Percentiles rank a stretch among this genome's conserved stretches.
Evolutionary conservation across 92 coral and sea anemone genomes (phyloP).

Genomic region (Palythoa grandis): DNA sequence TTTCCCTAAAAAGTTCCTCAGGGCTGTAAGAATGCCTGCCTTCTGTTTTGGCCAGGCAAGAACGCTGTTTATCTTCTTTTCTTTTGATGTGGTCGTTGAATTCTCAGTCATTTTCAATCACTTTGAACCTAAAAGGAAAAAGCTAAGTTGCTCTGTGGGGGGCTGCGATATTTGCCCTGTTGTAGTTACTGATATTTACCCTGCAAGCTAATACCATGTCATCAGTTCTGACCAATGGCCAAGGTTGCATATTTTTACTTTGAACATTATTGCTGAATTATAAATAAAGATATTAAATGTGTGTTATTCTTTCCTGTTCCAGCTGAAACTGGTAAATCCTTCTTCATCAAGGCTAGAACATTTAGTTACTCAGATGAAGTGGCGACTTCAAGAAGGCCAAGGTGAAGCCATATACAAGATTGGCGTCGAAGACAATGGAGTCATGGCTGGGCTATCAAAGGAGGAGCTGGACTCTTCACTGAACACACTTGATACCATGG

Average conservation of each 20-base stretch:
- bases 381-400: constrained; percentile 99
- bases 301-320: neutral
- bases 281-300: neutral
- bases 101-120: no score
- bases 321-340: constrained; percentile 96
- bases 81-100: no score
- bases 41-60: no score
- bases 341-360: constrained; percentile 86
- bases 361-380: constrained; percentile 94
- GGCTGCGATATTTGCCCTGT: no score
- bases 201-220: no score
- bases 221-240: neutral
- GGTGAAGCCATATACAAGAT: constrained; percentile 99
- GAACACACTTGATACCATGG: constrained; percentile 83
- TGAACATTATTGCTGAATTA: neutral
- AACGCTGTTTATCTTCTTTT: no score
- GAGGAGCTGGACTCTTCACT: constrained; percentile 87
- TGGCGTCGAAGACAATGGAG: constrained; percentile 96
- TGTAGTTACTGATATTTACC: no score
- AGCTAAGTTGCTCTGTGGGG: no score
- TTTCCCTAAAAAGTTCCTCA: no score
- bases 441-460: constrained; percentile 83
- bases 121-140: no score
- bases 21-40: no score
- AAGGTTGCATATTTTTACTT: neutral